Percentiles rank a stretch among this genome's conserved stretches.
Conservation (phyloP, 2,888 invertebrate species). For the Timema cristinae region DNA sequence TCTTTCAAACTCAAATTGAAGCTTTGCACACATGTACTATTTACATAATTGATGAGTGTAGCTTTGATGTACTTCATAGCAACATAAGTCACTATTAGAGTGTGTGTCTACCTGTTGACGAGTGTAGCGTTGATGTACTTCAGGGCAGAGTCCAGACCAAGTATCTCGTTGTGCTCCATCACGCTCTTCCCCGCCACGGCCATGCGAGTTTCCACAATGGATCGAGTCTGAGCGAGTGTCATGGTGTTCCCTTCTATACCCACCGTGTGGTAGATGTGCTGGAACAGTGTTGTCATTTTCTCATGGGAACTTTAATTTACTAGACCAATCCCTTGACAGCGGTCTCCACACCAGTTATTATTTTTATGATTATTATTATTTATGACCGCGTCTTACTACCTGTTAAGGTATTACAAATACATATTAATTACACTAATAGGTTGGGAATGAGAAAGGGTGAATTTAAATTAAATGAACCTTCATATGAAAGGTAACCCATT, state of each 20-base stretch:
- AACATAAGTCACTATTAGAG: slow-evolving; percentile 13
- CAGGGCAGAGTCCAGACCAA: slow-evolving; percentile 91
- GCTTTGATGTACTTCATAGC: slow-evolving; percentile 35
- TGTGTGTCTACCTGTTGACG: slow-evolving; percentile 53
- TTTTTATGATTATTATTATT: too few relatives aligned
- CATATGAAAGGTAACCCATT: too few relatives aligned
- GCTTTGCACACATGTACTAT: too few relatives aligned
- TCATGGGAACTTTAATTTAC: too few relatives aligned
- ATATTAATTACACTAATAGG: too few relatives aligned
- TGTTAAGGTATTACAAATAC: too few relatives aligned
- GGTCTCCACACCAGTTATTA: too few relatives aligned
- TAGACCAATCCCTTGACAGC: too few relatives aligned
- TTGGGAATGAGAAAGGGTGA: too few relatives aligned
- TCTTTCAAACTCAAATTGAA: slow-evolving; percentile 5
- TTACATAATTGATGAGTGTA: slow-evolving; percentile 59
- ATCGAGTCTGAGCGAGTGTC: slow-evolving; percentile 86
- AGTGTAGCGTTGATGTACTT: slow-evolving; percentile 84
- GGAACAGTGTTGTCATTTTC: slow-evolving; percentile 30
- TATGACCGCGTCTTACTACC: too few relatives aligned
- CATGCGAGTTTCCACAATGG: slow-evolving; percentile 84
- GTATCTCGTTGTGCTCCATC: slow-evolving; percentile 94
- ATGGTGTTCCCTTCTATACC: slow-evolving; percentile 98
- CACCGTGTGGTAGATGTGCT: slow-evolving; percentile 93
- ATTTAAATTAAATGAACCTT: too few relatives aligned
- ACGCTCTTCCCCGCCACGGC: slow-evolving; percentile 84